Percentiles rank a stretch among this genome's conserved stretches.
Evolutionary conservation across 1,140 invertebrate genomes (phyloP).

Genomic region (Bombus consobrinus): DNA sequence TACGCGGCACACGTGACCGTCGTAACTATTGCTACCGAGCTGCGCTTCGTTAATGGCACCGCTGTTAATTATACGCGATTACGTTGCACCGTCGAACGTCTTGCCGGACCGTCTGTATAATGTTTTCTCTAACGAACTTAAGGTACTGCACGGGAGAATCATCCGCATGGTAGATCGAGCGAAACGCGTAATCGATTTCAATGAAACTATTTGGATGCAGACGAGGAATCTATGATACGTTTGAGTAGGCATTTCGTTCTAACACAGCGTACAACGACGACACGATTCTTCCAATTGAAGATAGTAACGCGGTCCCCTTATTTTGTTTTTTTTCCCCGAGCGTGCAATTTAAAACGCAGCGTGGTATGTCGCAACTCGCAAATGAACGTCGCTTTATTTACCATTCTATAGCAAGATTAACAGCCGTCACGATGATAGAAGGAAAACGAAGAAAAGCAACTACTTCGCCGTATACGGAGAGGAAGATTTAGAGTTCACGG

Average conservation of each 20-base stretch:
- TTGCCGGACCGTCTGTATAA: background rate
- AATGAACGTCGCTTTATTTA: background rate
- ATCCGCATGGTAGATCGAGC: background rate
- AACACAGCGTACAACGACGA: background rate
- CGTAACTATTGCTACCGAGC: background rate
- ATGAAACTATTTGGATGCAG: background rate
- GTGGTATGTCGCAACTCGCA: too few species aligned
- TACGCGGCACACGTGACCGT: background rate
- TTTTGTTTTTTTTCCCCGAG: background rate
- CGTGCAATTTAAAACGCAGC: too few species aligned
- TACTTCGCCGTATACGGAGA: background rate
- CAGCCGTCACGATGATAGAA: background rate
- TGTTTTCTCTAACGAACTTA: background rate
- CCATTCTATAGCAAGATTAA: background rate
- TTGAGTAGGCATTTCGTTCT: background rate
- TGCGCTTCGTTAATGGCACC: conserved; percentile 3
- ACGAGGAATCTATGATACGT: background rate
- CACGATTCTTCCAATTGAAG: background rate
- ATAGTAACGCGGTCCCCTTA: too few species aligned
- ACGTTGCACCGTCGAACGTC: background rate
- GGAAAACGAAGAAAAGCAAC: background rate
- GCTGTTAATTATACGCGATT: conserved; percentile 6
- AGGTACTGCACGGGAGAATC: background rate
- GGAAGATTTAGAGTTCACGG: background rate
- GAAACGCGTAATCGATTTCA: background rate